Conservation (phyloP, 2,113 vertebrate species). For the Sylvietta virens region DNA sequence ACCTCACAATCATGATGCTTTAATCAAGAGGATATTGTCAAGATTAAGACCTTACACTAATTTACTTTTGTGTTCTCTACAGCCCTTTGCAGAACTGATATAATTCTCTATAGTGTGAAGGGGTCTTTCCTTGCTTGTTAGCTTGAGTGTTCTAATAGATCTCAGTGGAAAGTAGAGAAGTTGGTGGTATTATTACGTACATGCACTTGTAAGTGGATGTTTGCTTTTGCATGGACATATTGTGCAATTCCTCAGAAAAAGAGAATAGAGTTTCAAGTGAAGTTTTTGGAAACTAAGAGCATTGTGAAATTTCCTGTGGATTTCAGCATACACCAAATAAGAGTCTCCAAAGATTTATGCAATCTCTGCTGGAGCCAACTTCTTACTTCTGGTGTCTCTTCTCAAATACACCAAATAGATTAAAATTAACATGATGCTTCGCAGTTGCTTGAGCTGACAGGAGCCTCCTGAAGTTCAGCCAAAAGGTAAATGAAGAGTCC, state of each 20-base stretch:
- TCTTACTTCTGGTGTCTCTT: neutral
- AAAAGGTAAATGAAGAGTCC: neutral
- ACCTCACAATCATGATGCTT: neutral
- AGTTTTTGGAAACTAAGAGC: neutral
- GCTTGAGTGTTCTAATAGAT: neutral
- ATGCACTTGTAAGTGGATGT: neutral
- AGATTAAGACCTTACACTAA: neutral
- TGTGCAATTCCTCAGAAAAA: neutral
- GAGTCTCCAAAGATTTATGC: neutral
- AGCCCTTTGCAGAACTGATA: neutral
- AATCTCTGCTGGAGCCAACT: neutral
- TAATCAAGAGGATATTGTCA: neutral
- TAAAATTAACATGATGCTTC: neutral
- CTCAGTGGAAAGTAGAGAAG: neutral
- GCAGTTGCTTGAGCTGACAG: neutral
- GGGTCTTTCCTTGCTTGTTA: neutral
- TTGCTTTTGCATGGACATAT: neutral
- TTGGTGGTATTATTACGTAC: rapidly evolving
- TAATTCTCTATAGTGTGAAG: neutral
- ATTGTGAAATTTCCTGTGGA: neutral
- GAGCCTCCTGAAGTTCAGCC: neutral
- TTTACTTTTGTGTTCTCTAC: neutral
- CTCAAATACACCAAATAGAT: neutral
- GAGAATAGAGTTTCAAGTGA: neutral
- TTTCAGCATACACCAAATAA: neutral